A percentile compares a stretch with the other conserved stretches of the same genome.
phyloP scores from a whole-genome alignment of 2,797 vertebrate genomes.

The Furcifer pardalis region DNA sequence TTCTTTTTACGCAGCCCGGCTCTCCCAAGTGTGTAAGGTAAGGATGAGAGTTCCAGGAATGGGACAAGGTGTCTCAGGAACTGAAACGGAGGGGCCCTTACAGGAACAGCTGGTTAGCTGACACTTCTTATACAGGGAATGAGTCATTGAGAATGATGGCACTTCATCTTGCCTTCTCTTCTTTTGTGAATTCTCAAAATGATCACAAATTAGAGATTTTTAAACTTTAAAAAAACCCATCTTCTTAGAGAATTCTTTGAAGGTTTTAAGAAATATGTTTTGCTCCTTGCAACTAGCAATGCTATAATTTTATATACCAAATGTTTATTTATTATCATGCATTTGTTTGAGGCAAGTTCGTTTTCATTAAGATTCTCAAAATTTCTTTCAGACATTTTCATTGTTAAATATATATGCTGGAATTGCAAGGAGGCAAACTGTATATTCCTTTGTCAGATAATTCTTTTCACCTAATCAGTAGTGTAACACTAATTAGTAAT shows the following conservation, averaged over 20 bases:
- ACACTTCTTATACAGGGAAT: too few relatives aligned
- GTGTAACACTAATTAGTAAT: too few relatives aligned
- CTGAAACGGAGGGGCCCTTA: too few relatives aligned
- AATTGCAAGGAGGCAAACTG: background rate
- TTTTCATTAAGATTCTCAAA: background rate
- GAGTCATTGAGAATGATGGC: too few relatives aligned
- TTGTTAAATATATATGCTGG: background rate
- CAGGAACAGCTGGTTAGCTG: too few relatives aligned
- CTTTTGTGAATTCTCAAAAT: background rate
- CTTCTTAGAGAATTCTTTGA: background rate
- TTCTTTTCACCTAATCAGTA: too few relatives aligned
- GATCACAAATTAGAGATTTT: background rate
- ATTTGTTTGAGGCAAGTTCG: background rate
- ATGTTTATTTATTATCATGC: background rate
- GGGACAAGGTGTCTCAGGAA: too few relatives aligned
- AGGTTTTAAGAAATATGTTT: background rate
- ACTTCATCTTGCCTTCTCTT: background rate
- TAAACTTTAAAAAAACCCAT: background rate
- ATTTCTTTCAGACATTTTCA: background rate
- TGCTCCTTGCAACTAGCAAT: background rate
- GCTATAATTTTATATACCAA: background rate
- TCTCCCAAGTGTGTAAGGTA: too few relatives aligned
- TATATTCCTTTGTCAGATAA: too few relatives aligned
- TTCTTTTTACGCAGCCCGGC: too few relatives aligned
- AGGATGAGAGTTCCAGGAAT: too few relatives aligned